Conservation (phyloP, 1,140 invertebrate species). For the Thalassaphorura encarpata region DNA sequence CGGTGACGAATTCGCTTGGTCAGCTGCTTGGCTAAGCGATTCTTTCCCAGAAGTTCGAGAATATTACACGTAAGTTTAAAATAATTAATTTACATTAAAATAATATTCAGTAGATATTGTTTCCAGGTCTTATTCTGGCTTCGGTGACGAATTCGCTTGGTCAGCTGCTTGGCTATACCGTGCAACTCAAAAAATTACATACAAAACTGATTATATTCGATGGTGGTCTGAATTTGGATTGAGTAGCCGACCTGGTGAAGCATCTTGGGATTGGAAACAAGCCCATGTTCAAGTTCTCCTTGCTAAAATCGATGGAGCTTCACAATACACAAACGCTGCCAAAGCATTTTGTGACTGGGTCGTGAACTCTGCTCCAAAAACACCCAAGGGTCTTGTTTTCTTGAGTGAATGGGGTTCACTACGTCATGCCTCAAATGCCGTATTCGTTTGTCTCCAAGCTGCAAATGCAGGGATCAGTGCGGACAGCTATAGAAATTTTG, state of each 20-base stretch:
- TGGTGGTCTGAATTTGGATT: constrained; percentile 45
- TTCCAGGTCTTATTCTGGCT: constrained; percentile 39
- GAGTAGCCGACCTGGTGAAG: constrained; percentile 42
- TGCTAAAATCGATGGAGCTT: constrained; percentile 22
- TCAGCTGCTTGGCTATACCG: constrained; percentile 51
- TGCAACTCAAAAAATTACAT: constrained; percentile 46
- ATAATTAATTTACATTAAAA: not conserved
- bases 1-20: constrained; percentile 53
- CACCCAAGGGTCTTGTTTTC: constrained; percentile 48
- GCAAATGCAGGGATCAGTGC: constrained; percentile 22
- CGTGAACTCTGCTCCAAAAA: constrained; percentile 36
- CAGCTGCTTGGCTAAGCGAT: constrained; percentile 47
- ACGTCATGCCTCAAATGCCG: constrained; percentile 48
- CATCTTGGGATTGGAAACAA: constrained; percentile 51
- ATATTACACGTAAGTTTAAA: constrained; percentile 11
- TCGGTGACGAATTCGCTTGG: constrained; percentile 53
- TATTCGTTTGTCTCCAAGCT: constrained; percentile 42
- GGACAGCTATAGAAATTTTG: constrained; percentile 24
- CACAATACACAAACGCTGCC: constrained; percentile 17
- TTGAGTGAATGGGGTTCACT: constrained; percentile 49
- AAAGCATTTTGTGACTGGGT: constrained; percentile 30
- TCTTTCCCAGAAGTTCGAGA: constrained; percentile 34
- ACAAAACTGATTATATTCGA: constrained; percentile 45
- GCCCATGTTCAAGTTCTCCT: constrained; percentile 46
- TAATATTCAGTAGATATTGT: no score